Evolutionary conservation across 2,888 invertebrate species (phyloP), one percentile per base, ranked within the genome.

Genomic region (Automeris io): DNA sequence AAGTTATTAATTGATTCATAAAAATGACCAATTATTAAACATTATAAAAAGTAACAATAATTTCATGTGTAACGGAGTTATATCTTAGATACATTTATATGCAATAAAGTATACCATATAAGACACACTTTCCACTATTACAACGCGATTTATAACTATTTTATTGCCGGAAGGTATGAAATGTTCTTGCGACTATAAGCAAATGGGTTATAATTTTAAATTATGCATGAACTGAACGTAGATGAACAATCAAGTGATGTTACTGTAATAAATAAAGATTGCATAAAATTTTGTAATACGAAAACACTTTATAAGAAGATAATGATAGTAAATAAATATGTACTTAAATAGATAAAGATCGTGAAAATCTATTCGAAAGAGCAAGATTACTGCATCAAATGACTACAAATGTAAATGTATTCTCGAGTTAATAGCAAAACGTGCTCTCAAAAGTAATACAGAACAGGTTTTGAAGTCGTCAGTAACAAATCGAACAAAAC

Each of bases 91-190:
- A 48, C 45, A 51, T 49, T 49, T 41, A 42, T 35, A 37, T 49
- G 51, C 46, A 45, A 52, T 55, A 54, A 54, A 55, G n/a, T n/a
- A 40, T n/a, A n/a, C n/a, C n/a, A 51, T 48, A 56, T 47, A 48
- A 50, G 47, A 49, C 43, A 54, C 49, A 61, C 63, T 67, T 65
- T 65, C 65, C 58, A 33, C 18, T 37, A 57, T 47, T 38, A 49
- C 42, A 42, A 33, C 41, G 46, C 46, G 31, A 47, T 48, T 40
- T 46, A 44, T 48, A 51, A n/a, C 44, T 50, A 51, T 54, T 56
- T 57, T 50, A 55, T 52, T 50, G 56, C 60, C n/a, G 65, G 61
- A 54, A 61, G 52, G 45, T 34, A 39, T 45, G 45, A 41, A 42
- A 42, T 46, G 45, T 47, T 47, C 49, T 51, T 49, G 50, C 47